Base-by-base conservation (phyloP, 2,113 vertebrate species). In the Gadus chalcogrammus region DNA sequence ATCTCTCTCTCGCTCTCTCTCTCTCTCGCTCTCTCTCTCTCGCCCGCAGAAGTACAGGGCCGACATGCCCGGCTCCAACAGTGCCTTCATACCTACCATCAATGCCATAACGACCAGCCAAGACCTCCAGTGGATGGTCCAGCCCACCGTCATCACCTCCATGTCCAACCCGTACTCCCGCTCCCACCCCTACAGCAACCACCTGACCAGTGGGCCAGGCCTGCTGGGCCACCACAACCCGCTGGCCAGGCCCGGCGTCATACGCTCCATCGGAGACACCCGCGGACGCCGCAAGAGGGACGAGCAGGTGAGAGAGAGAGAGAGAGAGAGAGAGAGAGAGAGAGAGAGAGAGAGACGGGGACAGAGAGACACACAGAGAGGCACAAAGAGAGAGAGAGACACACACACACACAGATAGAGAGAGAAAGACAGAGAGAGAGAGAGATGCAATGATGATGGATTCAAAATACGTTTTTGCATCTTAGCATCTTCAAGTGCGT, bases 61-160 rank as follows among this genome's bases (percentile, higher is more conserved):
- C 85, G 97, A 99, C 90, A 99, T 99, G 97, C 97, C 97, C 88
- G 97, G 97, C 83, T 99, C 97, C 70, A 96, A 95, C 90, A 98
- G 95, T 64, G 95, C 97, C 94, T 99, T 99, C 81, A 98, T 99
- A 73, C 97, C 97, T 16, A 99, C 97, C 8, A 97, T 99, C 87
- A 99, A 99, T 87, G 97, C 97, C 90, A 99, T 99, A 89, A 99
- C 97, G 13, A 99, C 97, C 82, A 99, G 97, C 90, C 97, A 99
- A 89, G 97, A 99, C 91, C 90, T 99, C 59, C 97, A 99, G 95
- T 99, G 97, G 97, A 99, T 99, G 97, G 97, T 99, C 27, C 97
- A 99, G 89, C 97, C 97, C 75, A 99, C 97, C 0, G 97, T 99
- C 75, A 99, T 99, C 92, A 99, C 97, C 82, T 99, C 97, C 88